Evolutionary conservation across 2,797 vertebrate genomes (phyloP).

Genomic region (Chelonia mydas): DNA sequence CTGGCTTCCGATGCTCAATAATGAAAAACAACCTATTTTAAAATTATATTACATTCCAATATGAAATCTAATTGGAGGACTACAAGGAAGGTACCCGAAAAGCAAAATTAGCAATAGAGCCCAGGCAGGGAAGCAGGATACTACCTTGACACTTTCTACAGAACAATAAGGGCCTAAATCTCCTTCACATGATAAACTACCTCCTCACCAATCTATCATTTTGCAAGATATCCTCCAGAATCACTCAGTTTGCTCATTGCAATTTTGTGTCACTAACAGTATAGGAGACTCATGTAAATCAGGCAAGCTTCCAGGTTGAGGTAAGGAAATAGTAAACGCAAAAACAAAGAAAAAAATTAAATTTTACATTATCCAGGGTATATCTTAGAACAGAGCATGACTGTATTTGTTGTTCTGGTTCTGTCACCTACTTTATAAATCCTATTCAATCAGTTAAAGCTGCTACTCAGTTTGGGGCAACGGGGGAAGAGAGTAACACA

Average conservation of each 20-base stretch:
- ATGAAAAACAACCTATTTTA: neutral
- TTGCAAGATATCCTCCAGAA: neutral
- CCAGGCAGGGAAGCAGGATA: neutral
- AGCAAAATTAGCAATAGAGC: neutral
- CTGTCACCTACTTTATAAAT: neutral
- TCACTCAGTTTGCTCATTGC: neutral
- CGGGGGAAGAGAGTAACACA: rapidly evolving
- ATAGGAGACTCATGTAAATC: neutral
- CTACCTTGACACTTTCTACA: neutral
- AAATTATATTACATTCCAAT: neutral
- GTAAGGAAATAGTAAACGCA: neutral
- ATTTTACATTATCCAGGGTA: neutral
- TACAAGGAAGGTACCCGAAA: neutral
- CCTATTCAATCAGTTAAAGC: rapidly evolving
- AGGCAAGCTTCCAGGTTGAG: rapidly evolving
- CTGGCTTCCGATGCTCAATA: neutral
- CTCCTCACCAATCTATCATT: neutral
- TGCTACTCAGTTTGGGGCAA: rapidly evolving
- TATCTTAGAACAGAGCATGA: neutral
- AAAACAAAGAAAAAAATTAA: neutral
- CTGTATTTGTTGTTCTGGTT: rapidly evolving
- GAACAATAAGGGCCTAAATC: neutral
- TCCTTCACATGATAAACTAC: too few relatives aligned
- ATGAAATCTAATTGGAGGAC: neutral
- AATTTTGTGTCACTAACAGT: rapidly evolving